Base-by-base conservation (phyloP, 2,113 vertebrate genomes). In the Petaurus breviceps region DNA sequence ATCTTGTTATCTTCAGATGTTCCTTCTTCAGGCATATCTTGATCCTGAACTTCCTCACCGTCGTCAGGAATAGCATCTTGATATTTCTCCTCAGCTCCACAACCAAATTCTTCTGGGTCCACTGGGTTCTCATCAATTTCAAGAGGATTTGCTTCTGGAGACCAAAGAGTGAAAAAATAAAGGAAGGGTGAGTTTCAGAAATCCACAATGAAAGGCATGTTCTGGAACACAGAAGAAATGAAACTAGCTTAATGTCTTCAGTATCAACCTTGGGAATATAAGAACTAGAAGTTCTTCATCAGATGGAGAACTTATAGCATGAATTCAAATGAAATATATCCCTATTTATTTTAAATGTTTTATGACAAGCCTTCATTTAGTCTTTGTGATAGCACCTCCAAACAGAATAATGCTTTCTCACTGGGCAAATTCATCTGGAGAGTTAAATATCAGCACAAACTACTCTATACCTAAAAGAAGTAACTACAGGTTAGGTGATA, bases 61-160 rank as follows among this genome's bases (percentile, higher is more conserved):
- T 97, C 95, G 12, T 99, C 98, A 52, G 95, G 84, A 92, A 97
- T 91, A 1, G 97, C 96, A 46, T 98, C 97, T 10, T 98, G 96
- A 47, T 98, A 94, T 93, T 96, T 94, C 89, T 99, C 97, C 43
- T 97, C 98, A n/a, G 93, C 97, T 51, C 96, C 97, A 0, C 97
- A 98, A n/a, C 98, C 98, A 92, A 98, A 93, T 94, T 99, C 99
- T 49, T 99, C 98, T 89, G 98, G 94, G 90, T 99, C 98, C 93
- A 96, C 49, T 91, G 98, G 91, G 96, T 99, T 99, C 50, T 99
- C 99, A 92, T 99, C 99, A 50, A 99, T 98, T 95, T 99, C 99
- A 92, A 99, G 99, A 28, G 99, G 99, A 98, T 99, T 99, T 68
- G 99, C 99, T 96, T 98, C 98, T 98, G 90, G 26, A 91, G 8